Evolutionary conservation across 1,140 invertebrate genomes (phyloP).

Genomic region (Caenorhabditis briggsae): DNA sequence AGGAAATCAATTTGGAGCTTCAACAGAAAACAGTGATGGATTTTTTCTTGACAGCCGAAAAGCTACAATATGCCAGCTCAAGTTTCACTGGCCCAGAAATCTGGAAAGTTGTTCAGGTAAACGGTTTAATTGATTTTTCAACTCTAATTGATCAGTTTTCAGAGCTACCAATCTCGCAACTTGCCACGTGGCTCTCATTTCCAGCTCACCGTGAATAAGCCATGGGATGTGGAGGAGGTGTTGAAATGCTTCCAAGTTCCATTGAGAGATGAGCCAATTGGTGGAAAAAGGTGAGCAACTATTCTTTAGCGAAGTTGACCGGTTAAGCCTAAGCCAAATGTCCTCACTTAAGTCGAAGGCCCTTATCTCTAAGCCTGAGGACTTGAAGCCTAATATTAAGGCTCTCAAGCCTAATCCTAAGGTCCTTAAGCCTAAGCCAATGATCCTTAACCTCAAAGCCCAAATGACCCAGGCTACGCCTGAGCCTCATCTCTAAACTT

Average conservation of each 20-base stretch:
- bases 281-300: not conserved
- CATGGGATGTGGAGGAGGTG: not conserved
- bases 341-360: no score
- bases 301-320: no score
- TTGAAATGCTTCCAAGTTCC: not conserved
- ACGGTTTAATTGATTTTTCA: not conserved
- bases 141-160: not conserved
- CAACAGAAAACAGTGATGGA: conserved; percentile 25
- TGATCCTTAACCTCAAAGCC: no score
- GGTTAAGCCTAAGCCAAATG: no score
- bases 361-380: no score
- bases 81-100: not conserved
- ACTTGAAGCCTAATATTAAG: not conserved
- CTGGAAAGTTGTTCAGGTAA: not conserved
- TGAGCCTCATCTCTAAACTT: no score
- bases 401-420: no score
- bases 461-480: no score
- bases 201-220: not conserved
- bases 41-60: conserved; percentile 25
- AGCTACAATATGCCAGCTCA: not conserved
- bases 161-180: conserved; percentile 2
- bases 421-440: no score
- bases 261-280: not conserved
- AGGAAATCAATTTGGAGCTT: conserved; percentile 29
- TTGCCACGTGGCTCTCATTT: conserved; percentile 2